Evolutionary conservation across 2,113 vertebrate species (phyloP), one percentile per base, ranked within the genome.

Genomic region (Zosterops lateralis): DNA sequence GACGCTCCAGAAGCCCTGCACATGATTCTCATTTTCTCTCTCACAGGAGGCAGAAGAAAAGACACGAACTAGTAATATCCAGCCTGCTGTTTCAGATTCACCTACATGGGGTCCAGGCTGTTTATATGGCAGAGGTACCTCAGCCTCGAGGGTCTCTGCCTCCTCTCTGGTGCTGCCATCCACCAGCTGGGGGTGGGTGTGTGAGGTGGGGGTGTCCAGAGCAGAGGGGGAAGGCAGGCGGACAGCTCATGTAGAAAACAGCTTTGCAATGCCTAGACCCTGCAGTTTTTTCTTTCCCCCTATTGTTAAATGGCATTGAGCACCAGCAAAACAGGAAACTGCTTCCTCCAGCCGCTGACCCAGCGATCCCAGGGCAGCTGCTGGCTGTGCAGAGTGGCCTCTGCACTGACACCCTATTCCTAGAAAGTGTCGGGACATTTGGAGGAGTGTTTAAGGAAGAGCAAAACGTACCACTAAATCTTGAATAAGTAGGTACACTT

Each of bases 301-400:
- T 86, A 98, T 97, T 98, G 97, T 98, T 97, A 96, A 96, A 93
- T 93, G 95, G 96, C 97, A 97, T 96, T 97, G 97, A 97, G 92
- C 73, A 70, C 87, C 50, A 88, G 95, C 97, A 98, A 98, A 97
- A 97, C 97, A 98, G 98, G 98, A 98, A 98, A 96, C 92, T 0
- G 42, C 95, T 96, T 97, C 96, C 96, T 97, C 68, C 81, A 92
- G 95, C 87, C n/a, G 38, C 95, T 94, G 91, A 96, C 87, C 87
- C 50, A 73, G 72, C 22, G 9, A 93, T 68, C 62, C 79, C 91
- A 32, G 66, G 60, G 62, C 87, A 92, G 94, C 89, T 92, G 96
- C 85, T 94, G 85, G 89, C 73, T 87, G 90, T 38, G 32, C 83
- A 91, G 56, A 90, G 89, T 6, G 45, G 94, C 89, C 87, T 85